Evolutionary conservation across 2,797 vertebrate species (phyloP).

Genomic region (Argya squamiceps): DNA sequence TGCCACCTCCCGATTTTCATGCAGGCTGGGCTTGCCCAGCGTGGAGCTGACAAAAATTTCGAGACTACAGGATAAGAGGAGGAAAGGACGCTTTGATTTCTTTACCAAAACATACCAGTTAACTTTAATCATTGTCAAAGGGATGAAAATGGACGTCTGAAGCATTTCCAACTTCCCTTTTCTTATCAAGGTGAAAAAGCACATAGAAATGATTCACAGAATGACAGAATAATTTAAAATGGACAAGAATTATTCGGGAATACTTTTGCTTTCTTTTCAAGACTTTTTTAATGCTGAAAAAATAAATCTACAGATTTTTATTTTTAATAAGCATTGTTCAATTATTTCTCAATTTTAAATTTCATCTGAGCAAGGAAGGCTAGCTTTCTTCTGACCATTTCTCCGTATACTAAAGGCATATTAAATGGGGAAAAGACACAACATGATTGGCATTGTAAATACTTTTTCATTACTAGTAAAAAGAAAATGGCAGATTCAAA

Average conservation of each 20-base stretch:
- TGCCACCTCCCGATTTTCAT: accelerated
- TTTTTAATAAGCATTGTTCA: background rate
- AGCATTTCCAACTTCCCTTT: background rate
- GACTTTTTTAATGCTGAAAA: background rate
- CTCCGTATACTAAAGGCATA: background rate
- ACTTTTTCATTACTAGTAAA: background rate
- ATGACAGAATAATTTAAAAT: background rate
- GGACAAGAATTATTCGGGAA: background rate
- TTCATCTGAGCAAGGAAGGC: background rate
- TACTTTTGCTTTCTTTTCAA: background rate
- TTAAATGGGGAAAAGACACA: background rate
- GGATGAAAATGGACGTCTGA: background rate
- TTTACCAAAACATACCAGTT: background rate
- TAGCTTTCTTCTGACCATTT: background rate
- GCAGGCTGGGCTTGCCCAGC: accelerated
- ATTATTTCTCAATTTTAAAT: background rate
- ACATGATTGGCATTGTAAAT: background rate
- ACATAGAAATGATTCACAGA: background rate
- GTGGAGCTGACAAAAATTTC: background rate
- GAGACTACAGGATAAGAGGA: background rate
- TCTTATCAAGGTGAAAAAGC: background rate
- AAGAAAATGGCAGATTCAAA: background rate
- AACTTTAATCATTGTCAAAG: background rate
- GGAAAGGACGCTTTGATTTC: background rate
- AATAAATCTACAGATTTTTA: background rate